Conservation (phyloP, 2,113 vertebrate genomes). For the Platycercus adscitus region DNA sequence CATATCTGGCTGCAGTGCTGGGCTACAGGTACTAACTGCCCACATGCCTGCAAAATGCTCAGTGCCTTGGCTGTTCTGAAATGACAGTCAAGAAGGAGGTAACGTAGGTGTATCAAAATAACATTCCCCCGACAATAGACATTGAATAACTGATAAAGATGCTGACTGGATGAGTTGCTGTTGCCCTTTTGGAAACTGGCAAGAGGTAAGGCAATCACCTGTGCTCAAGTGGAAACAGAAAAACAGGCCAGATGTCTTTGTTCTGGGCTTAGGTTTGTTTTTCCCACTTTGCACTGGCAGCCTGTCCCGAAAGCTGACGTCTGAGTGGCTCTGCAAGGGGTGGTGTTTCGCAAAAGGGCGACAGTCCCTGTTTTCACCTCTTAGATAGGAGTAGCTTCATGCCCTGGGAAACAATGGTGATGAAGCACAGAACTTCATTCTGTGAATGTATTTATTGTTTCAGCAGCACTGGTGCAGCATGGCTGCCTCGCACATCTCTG, state of each 20-base stretch:
- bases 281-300: neutral
- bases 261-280: neutral
- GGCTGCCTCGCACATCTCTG: accelerated
- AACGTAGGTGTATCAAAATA: neutral
- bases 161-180: accelerated
- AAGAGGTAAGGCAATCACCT: neutral
- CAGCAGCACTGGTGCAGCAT: accelerated
- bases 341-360: neutral
- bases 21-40: neutral
- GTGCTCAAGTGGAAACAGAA: neutral
- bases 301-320: neutral
- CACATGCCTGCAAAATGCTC: neutral
- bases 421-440: neutral
- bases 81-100: neutral
- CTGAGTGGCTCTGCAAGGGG: neutral
- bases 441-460: neutral
- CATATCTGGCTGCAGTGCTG: neutral
- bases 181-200: neutral
- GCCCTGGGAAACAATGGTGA: neutral
- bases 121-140: accelerated
- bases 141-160: accelerated
- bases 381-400: neutral
- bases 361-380: neutral
- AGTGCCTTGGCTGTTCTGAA: neutral
- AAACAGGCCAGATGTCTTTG: neutral